Percentiles rank a stretch among this genome's conserved stretches.
Evolutionary conservation across 2,113 vertebrate species (phyloP).

Genomic region (Brienomyrus longianalis): DNA sequence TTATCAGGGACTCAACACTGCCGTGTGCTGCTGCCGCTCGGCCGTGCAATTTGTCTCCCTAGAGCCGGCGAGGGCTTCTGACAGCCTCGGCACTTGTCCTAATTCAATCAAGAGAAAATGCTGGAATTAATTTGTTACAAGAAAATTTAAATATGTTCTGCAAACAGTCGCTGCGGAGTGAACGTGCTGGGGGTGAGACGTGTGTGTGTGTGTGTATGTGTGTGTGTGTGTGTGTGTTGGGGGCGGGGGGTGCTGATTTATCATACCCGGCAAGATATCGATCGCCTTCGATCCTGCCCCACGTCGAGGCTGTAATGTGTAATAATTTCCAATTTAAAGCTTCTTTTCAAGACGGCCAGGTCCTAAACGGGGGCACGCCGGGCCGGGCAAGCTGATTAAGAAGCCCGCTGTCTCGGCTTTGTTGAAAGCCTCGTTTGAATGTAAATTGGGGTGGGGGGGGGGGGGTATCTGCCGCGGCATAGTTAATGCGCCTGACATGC

Average conservation of each 20-base stretch:
- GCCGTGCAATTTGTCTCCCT: constrained; percentile 99
- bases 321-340: constrained; percentile 99
- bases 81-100: constrained; percentile 98
- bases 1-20: constrained; percentile 99
- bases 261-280: constrained; percentile 95
- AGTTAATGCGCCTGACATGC: constrained; percentile 85
- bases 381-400: constrained; percentile 84
- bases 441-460: constrained; percentile 79
- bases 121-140: constrained; percentile 99
- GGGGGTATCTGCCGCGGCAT: constrained; percentile 84
- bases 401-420: constrained; percentile 92
- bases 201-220: not conserved
- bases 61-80: constrained; percentile 98
- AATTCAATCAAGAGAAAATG: constrained; percentile 99
- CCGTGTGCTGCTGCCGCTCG: constrained; percentile 99
- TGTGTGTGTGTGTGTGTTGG: not conserved
- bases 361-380: constrained; percentile 86
- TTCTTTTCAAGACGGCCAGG: constrained; percentile 94
- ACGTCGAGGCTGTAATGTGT: constrained; percentile 97
- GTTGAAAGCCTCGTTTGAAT: constrained; percentile 93
- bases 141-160: constrained; percentile 99
- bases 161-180: constrained; percentile 82
- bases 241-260: constrained; percentile 84
- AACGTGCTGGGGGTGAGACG: not conserved
- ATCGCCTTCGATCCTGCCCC: constrained; percentile 88